Evolutionary conservation across 1,140 invertebrate species (phyloP).

Genomic region (Scaptodrosophila lebanonensis): DNA sequence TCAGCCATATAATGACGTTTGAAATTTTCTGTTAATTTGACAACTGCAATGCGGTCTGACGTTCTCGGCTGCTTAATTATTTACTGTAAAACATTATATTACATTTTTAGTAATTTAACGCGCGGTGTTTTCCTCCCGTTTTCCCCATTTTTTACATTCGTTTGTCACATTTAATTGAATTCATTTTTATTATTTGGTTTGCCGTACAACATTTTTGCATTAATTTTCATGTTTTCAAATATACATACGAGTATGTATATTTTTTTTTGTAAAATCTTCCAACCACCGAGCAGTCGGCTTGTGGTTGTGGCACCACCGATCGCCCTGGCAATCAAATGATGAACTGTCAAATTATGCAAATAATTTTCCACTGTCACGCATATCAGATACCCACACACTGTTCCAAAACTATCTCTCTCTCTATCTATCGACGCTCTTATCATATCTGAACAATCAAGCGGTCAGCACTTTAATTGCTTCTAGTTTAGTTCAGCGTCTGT

Average conservation of each 20-base stretch:
- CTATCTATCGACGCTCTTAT: constrained; percentile 35
- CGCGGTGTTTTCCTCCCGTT: constrained; percentile 22
- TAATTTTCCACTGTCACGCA: constrained; percentile 74
- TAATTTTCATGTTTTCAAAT: constrained; percentile 70
- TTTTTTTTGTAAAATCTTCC: constrained; percentile 15
- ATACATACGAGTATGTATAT: constrained; percentile 17
- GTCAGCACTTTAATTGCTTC: constrained; percentile 63
- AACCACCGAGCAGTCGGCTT: constrained; percentile 31
- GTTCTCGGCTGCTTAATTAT: constrained; percentile 51
- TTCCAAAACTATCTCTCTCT: neutral
- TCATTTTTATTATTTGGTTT: constrained; percentile 58
- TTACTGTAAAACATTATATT: constrained; percentile 68
- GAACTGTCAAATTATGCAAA: constrained; percentile 73
- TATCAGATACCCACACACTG: constrained; percentile 15
- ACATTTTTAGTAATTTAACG: constrained; percentile 69
- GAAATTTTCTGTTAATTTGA: constrained; percentile 27
- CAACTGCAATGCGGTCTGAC: constrained; percentile 29
- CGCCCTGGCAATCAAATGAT: constrained; percentile 50
- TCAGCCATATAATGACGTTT: constrained; percentile 12
- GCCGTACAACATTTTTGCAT: constrained; percentile 65
- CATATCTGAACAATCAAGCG: constrained; percentile 36
- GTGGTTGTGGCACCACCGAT: constrained; percentile 30
- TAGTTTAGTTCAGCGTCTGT: constrained; percentile 55
- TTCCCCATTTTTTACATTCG: constrained; percentile 31
- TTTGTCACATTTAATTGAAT: constrained; percentile 75